phyloP scores from a whole-genome alignment of 2,797 vertebrate genomes.

The Anguilla marmorata region DNA sequence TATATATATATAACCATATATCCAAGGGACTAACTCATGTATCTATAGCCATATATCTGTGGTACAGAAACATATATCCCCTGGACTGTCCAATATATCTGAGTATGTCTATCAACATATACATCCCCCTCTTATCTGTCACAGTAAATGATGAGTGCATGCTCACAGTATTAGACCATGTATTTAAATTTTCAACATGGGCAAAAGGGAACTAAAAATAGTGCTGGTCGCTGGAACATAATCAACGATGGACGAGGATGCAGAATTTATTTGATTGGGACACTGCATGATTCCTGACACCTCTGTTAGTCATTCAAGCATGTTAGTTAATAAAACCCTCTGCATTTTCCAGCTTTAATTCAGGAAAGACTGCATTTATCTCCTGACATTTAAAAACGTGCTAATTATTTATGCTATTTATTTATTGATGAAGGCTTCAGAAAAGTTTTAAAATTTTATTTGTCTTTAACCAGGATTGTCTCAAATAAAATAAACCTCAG shows the following conservation, averaged over 20 bases:
- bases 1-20: not conserved
- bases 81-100: not conserved
- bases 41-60: too few species aligned
- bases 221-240: not conserved
- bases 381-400: conserved; percentile 3
- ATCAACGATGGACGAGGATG: not conserved
- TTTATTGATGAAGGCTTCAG: too few species aligned
- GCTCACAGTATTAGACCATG: not conserved
- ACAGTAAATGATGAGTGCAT: not conserved
- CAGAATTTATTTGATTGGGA: not conserved
- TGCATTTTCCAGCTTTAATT: not conserved
- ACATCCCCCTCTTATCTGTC: not conserved
- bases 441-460: too few species aligned
- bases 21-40: not conserved
- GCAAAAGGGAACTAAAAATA: not conserved
- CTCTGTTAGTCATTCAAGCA: not conserved
- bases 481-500: too few species aligned
- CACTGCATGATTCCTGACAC: conserved; percentile 2
- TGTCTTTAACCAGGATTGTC: too few species aligned
- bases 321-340: not conserved
- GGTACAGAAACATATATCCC: not conserved
- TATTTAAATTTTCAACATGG: not conserved
- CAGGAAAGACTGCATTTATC: not conserved
- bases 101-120: not conserved
- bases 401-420: too few species aligned